Base-by-base conservation (phyloP, 2,888 invertebrate genomes). In the Palloptera scutellata region DNA sequence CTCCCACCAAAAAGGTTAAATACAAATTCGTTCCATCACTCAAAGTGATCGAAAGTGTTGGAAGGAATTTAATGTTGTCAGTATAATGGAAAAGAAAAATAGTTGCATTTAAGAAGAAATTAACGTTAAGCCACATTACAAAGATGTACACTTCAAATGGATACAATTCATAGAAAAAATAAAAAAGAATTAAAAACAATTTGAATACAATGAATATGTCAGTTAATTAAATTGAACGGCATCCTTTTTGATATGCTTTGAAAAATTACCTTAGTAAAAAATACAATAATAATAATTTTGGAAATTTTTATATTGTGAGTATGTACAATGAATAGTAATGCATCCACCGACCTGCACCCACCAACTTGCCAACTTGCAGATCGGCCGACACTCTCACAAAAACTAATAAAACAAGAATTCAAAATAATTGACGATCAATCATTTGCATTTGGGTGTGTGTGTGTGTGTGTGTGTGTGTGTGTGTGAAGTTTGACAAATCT, bases 11-110 rank as follows among this genome's bases (percentile, higher is more conserved):
- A 1, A 30, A 55, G n/a, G 40, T 69, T 64, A 74, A 74, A 79
- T 77, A 76, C 76, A 73, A 78, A 79, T 80, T 79, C 77, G 80
- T 79, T 79, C 78, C 80, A 79, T 79, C 80, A 77, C 70, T 78
- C 80, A 77, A 66, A 69, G n/a, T 48, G 51, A 64, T 64, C 19
- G 17, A 55, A 54, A 20, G 43, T n/a, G 12, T 30, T 30, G 2
- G 6, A 54, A 54, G 30, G 53, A 62, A n/a, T 42, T 15, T 13
- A 63, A 54, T 42, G 15, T 62, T 20, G 3, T 9, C 15, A 58
- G 41, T 58, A 48, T 19, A 53, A 8, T 53, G 12, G 30, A 30
- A 19, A 19, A 15, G 43, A 17, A 60, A 60, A 60, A 45, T 60
- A 60, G 60, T 60, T 60, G 60, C 48, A 48, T 45, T 60, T 60